Base-by-base conservation (phyloP, 2,888 invertebrate genomes). In the Noctua pronuba region DNA sequence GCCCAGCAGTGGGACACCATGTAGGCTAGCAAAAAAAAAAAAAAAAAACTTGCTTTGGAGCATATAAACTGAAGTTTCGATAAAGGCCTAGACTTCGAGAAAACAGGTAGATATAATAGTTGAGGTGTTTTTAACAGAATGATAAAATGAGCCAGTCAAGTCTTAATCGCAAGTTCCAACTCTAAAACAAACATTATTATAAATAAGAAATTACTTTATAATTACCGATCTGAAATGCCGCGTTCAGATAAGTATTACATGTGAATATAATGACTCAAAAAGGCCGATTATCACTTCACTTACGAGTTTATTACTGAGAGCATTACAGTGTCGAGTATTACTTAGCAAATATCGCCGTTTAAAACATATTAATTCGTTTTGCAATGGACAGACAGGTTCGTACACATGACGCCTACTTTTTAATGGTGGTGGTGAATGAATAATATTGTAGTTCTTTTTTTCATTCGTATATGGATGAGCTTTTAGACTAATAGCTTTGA, bases 161-260 rank as follows among this genome's bases (percentile, higher is more conserved):
- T 82, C 70, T 58, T 83, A 69, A 80, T 76, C 68, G 76, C 76
- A 55, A 41, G 67, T n/a, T 55, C 52, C 21, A 79, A 67, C 66
- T 62, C 24, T 80, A 38, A 55, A 83, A 83, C 70, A 83, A 70
- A 70, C 73, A 82, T 79, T 71, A 73, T 77, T 80, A 64, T 79
- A 73, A 77, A 83, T 83, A 81, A 83, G 78, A 73, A 78, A 81
- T 83, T 73, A 79, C 79, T 79, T 84, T 75, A 77, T 77, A 83
- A 83, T 85, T 85, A 85, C 77, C 60, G 81, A 83, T 84, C 83
- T 84, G 81, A 79, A 80, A 84, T 70, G 77, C 85, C 77, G 76
- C 76, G 16, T 52, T 73, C 76, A 83, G 83, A 80, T 85, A 85
- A 83, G 81, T 73, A 70, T 67, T 80, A 85, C 81, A 68, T 81